Evolutionary conservation across 1,140 invertebrate species (phyloP).

Genomic region (Bathynomus jamesi): DNA sequence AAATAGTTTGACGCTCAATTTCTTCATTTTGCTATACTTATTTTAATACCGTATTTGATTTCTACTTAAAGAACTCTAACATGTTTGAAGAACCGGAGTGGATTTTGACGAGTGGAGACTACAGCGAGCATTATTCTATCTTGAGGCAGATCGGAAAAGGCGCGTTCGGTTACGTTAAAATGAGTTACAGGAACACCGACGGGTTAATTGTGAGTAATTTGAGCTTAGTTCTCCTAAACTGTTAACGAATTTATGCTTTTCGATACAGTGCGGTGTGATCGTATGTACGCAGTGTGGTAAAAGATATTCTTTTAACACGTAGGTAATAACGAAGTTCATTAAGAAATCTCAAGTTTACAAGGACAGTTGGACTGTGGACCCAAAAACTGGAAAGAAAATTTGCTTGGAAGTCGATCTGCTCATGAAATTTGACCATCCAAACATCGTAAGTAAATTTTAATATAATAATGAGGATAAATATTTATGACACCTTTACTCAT

Average conservation of each 20-base stretch:
- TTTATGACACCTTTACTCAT: background rate
- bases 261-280: no score
- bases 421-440: constrained; percentile 57
- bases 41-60: no score
- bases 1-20: no score
- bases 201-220: constrained; percentile 48
- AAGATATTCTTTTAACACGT: constrained; percentile 2
- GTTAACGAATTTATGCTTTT: no score
- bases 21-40: no score
- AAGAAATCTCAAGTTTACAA: constrained; percentile 59
- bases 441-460: constrained; percentile 62
- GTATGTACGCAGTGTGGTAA: no score
- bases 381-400: constrained; percentile 47
- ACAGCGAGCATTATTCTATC: constrained; percentile 58
- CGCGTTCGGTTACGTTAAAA: constrained; percentile 65
- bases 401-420: constrained; percentile 61
- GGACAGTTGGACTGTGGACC: constrained; percentile 59
- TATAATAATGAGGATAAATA: no score
- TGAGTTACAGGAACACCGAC: constrained; percentile 56
- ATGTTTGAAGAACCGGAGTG: background rate
- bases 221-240: no score
- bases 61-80: no score
- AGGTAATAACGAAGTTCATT: constrained; percentile 66
- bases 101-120: constrained; percentile 45
- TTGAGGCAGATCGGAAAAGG: constrained; percentile 64